Conservation (phyloP, 2,113 vertebrate genomes). For the Phocoena sinus region DNA sequence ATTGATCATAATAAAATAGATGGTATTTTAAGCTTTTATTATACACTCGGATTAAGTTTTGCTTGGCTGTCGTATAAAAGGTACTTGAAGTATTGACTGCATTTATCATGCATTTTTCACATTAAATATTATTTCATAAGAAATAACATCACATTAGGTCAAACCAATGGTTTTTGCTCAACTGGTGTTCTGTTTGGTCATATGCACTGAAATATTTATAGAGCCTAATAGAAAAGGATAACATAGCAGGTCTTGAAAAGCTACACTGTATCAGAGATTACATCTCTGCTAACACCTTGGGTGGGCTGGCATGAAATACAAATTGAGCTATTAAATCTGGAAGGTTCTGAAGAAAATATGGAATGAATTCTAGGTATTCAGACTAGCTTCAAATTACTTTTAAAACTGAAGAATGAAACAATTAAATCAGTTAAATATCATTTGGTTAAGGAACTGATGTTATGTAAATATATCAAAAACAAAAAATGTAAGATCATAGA, state of each 20-base stretch:
- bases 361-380: constrained; percentile 66
- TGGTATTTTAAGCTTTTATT: constrained; percentile 68
- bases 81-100: constrained; percentile 50
- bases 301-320: constrained; percentile 70
- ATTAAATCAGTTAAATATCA: neutral
- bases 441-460: neutral
- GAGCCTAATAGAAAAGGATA: constrained; percentile 17
- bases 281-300: constrained; percentile 67
- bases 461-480: neutral
- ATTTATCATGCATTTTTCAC: constrained; percentile 64
- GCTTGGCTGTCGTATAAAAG: constrained; percentile 59
- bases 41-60: constrained; percentile 65
- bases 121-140: constrained; percentile 54
- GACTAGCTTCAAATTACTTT: constrained; percentile 45
- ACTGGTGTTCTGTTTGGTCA: constrained; percentile 16
- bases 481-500: neutral
- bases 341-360: constrained; percentile 61
- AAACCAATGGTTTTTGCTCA: constrained; percentile 22
- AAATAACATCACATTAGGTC: constrained; percentile 42
- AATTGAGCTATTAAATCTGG: constrained; percentile 69
- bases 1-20: constrained; percentile 59
- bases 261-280: constrained; percentile 68
- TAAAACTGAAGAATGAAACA: neutral
- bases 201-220: constrained; percentile 45
- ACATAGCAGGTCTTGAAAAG: constrained; percentile 58